Percentiles rank a stretch among this genome's conserved stretches.
Conservation (phyloP, 2,797 vertebrate genomes). For the Galaxias olidus region DNA sequence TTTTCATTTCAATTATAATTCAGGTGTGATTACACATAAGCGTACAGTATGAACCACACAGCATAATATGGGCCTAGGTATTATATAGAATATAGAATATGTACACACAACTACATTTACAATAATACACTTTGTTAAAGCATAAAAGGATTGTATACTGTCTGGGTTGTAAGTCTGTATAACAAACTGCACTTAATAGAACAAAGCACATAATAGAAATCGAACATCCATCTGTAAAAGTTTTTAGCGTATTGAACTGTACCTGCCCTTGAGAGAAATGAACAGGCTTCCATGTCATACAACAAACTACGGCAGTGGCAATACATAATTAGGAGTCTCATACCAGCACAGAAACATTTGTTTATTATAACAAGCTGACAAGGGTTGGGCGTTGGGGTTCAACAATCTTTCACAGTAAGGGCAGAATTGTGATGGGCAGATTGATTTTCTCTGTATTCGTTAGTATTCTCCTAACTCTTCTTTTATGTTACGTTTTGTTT, state of each 20-base stretch:
- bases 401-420: too few species aligned
- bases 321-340: too few species aligned
- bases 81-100: constrained; percentile 72
- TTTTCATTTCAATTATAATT: constrained; percentile 45
- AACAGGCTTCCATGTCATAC: neutral
- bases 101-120: constrained; percentile 79
- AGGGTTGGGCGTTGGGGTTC: too few species aligned
- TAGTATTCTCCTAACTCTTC: too few species aligned
- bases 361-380: too few species aligned
- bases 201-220: constrained; percentile 63
- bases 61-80: constrained; percentile 56
- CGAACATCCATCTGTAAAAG: constrained; percentile 44
- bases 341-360: too few species aligned
- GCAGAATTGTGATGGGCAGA: too few species aligned
- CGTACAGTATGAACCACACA: constrained; percentile 58
- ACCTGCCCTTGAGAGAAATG: neutral
- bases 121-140: constrained; percentile 70
- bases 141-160: constrained; percentile 52
- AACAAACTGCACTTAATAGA: constrained; percentile 71
- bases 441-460: too few species aligned
- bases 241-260: constrained; percentile 18
- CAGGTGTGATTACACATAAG: constrained; percentile 58
- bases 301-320: too few species aligned
- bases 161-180: constrained; percentile 47
- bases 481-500: too few species aligned